Evolutionary conservation across 2,888 invertebrate genomes (phyloP).

Genomic region (Asteroscopus sphinx): DNA sequence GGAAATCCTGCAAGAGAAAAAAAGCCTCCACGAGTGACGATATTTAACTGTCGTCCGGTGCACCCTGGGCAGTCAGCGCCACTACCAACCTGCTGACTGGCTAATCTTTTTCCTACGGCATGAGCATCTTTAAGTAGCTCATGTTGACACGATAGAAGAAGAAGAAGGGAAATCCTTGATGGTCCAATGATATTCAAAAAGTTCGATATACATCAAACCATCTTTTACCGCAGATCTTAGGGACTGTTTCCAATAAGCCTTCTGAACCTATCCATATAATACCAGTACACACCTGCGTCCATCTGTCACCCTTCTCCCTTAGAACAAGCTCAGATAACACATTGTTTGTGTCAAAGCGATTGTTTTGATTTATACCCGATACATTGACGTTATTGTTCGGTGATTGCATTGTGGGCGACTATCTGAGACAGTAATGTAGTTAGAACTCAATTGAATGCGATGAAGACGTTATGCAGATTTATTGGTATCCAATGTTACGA

Average conservation of each 20-base stretch:
- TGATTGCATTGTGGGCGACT: slow-evolving; percentile 34
- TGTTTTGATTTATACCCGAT: slow-evolving; percentile 49
- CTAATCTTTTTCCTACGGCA: too few relatives aligned
- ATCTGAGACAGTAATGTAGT: slow-evolving; percentile 41
- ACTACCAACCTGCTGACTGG: too few relatives aligned
- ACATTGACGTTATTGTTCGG: slow-evolving; percentile 52
- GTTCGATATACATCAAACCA: too few relatives aligned
- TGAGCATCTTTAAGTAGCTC: too few relatives aligned
- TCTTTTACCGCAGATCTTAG: background rate
- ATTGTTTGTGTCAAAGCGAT: slow-evolving; percentile 43
- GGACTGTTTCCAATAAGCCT: background rate
- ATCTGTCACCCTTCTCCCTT: slow-evolving; percentile 41
- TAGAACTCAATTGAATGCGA: slow-evolving; percentile 41
- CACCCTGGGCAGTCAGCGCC: too few relatives aligned
- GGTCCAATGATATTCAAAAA: too few relatives aligned
- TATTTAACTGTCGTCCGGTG: too few relatives aligned
- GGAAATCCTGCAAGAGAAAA: too few relatives aligned
- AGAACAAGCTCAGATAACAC: slow-evolving; percentile 50
- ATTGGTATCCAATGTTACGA: slow-evolving; percentile 31
- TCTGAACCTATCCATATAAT: slow-evolving; percentile 19
- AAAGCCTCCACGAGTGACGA: too few relatives aligned
- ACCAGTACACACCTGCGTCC: slow-evolving; percentile 41
- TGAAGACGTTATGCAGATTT: slow-evolving; percentile 49
- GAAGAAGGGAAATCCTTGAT: too few relatives aligned
- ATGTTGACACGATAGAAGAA: too few relatives aligned